Evolutionary conservation across 2,113 vertebrate species (phyloP).

Genomic region (Platycercus adscitus): DNA sequence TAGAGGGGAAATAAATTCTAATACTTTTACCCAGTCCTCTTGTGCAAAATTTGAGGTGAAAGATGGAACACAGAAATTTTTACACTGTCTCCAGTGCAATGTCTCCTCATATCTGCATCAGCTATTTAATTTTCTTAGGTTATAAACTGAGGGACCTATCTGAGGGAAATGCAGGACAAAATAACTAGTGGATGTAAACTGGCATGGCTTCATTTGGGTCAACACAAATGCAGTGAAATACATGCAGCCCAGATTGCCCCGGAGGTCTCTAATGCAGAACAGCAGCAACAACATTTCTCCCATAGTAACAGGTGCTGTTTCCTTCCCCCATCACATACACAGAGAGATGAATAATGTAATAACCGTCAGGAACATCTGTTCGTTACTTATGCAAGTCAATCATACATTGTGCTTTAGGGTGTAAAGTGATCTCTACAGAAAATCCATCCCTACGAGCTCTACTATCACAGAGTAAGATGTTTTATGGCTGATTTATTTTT

Average conservation of each 20-base stretch:
- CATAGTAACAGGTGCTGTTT: constrained; percentile 2
- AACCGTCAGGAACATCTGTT: constrained; percentile 31
- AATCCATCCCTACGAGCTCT: constrained; percentile 29
- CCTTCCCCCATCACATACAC: neutral
- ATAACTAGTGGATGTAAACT: neutral
- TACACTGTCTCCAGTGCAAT: neutral
- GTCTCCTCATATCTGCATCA: neutral
- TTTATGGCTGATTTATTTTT: neutral
- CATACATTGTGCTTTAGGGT: constrained; percentile 31
- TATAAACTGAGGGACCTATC: neutral
- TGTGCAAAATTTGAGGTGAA: neutral
- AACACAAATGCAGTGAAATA: neutral
- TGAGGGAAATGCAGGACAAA: neutral
- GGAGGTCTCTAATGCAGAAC: neutral
- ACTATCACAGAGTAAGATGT: neutral
- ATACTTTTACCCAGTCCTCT: neutral
- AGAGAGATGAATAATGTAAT: constrained; percentile 35
- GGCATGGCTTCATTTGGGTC: neutral
- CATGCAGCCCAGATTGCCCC: neutral
- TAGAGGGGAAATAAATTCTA: neutral
- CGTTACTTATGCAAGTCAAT: constrained; percentile 28
- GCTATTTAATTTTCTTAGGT: neutral
- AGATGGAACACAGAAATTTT: neutral
- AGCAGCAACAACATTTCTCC: neutral
- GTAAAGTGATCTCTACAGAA: constrained; percentile 45